Evolutionary conservation across 2,113 vertebrate genomes (phyloP).

Genomic region (Mobula birostris): DNA sequence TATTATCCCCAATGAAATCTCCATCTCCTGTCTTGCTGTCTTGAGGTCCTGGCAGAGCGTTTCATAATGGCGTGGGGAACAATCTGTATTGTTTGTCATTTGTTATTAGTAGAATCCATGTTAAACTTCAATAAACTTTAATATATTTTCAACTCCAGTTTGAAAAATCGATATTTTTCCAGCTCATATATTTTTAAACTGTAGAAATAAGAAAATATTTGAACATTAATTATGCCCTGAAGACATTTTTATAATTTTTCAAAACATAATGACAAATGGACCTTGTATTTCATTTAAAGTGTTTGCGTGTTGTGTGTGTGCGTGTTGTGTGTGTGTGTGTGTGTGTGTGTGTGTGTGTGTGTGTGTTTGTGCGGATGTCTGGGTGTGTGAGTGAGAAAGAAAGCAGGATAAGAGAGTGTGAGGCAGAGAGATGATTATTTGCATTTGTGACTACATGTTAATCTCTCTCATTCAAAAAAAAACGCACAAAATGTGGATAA

Average conservation of each 20-base stretch:
- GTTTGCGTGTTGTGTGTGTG: too few relatives aligned
- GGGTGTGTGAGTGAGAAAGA: too few relatives aligned
- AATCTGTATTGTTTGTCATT: too few relatives aligned
- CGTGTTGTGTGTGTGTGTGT: too few relatives aligned
- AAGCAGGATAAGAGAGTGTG: too few relatives aligned
- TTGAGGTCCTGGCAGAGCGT: not conserved
- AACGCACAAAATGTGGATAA: not conserved
- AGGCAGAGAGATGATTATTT: not conserved
- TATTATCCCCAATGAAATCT: not conserved
- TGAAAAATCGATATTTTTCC: not conserved
- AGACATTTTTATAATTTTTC: not conserved
- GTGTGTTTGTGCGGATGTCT: too few relatives aligned
- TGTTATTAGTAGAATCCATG: not conserved
- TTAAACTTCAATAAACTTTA: not conserved
- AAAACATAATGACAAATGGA: not conserved
- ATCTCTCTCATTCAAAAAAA: constrained; percentile 11
- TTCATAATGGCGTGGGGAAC: not conserved
- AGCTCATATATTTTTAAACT: not conserved
- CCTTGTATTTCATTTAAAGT: not conserved
- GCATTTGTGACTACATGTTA: not conserved
- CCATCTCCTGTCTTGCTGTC: not conserved
- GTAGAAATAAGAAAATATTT: not conserved
- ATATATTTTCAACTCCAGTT: not conserved
- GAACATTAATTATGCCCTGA: too few relatives aligned
- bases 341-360: too few relatives aligned